Percentiles rank a stretch among this genome's conserved stretches.
These are phyloP conservation scores for Scaptomyza caliginosa DNA, from an alignment of 2,888 invertebrate species.

Conservation along the genomic window DNA sequence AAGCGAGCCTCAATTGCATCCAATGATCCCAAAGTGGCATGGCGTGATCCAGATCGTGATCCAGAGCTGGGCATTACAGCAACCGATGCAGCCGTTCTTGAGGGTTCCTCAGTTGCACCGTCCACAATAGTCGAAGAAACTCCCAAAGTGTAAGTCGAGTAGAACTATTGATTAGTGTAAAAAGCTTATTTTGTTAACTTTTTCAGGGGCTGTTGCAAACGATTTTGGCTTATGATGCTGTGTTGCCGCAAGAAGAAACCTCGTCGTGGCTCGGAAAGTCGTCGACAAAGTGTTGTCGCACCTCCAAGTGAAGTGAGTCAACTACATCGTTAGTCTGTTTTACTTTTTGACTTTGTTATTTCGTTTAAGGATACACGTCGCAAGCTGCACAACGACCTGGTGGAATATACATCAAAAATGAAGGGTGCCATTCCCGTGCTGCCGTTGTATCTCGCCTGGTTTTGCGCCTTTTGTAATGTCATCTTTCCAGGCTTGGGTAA, in stretches of 20 bases:
- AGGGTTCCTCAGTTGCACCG: slow-evolving; percentile 85
- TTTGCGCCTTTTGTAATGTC: slow-evolving; percentile 93
- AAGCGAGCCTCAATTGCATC: slow-evolving; percentile 49
- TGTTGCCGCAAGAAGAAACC: slow-evolving; percentile 85
- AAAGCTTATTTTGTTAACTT: neutral
- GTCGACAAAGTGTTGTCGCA: slow-evolving; percentile 87
- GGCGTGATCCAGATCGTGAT: slow-evolving; percentile 80
- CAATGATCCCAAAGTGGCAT: slow-evolving; percentile 69
- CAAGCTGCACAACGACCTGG: slow-evolving; percentile 90
- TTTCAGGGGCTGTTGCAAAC: slow-evolving; percentile 81
- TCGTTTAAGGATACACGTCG: slow-evolving; percentile 88
- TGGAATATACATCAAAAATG: slow-evolving; percentile 94
- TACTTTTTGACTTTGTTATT: neutral
- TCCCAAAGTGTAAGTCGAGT: slow-evolving; percentile 46
- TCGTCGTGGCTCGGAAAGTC: slow-evolving; percentile 71
- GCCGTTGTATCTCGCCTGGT: slow-evolving; percentile 93
- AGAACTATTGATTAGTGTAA: too few relatives aligned
- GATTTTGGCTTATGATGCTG: slow-evolving; percentile 78
- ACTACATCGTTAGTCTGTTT: neutral
- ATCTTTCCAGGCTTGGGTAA: slow-evolving; percentile 91
- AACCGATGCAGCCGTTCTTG: slow-evolving; percentile 85
- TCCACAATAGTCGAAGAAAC: slow-evolving; percentile 38
- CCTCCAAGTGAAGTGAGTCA: slow-evolving; percentile 84
- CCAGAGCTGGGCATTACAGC: slow-evolving; percentile 76
- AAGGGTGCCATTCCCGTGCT: slow-evolving; percentile 96